Base-by-base conservation (phyloP, 2,797 vertebrate genomes). In the Characodon lateralis region DNA sequence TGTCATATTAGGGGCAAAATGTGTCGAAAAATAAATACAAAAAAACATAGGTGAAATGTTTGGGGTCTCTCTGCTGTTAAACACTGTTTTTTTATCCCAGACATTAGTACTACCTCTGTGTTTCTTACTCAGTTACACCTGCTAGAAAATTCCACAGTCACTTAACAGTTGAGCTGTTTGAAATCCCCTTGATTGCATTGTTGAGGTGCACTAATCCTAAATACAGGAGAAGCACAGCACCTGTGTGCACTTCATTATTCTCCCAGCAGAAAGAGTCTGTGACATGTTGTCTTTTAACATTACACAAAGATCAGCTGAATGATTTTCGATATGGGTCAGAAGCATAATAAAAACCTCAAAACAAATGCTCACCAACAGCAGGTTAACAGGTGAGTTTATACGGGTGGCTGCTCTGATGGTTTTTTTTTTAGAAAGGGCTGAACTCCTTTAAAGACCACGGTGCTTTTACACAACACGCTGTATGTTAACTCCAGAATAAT, bases 291-390 rank as follows among this genome's bases (percentile, higher is more conserved):
- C 81, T 56, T 76, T 83, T 51, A 51, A 87, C 80, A 69, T 81
- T 73, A 81, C 82, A 85, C 84, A 83, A 85, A 91, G 81, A 76
- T 66, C 56, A 76, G 18, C 73, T 81, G 83, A 87, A 88, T 77
- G 86, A 90, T 89, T 91, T 91, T 80, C 85, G 73, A 77, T 83
- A 39, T 3, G 73, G 83, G 86, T 88, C 80, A 81, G 73, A 22
- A 73, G 86, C 86, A 90, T 90, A 85, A 88, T 6, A 58, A 81
- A 63, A 81, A 79, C 88, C 81, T 85, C 56, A 86, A 79, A 85
- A 84, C 83, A 85, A 66, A 82, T 85, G 83, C 78, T 72, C 12
- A 0, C 50, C 80, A 73, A 43, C 65, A 56, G 53, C 24, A 55
- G 71, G 83, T 85, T 65, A 81, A 61, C 76, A 70, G 80, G 81